Evolutionary conservation across 1,140 invertebrate genomes (phyloP), one percentile per base, ranked within the genome.

Genomic region (Pseudomyrmex concolor): DNA sequence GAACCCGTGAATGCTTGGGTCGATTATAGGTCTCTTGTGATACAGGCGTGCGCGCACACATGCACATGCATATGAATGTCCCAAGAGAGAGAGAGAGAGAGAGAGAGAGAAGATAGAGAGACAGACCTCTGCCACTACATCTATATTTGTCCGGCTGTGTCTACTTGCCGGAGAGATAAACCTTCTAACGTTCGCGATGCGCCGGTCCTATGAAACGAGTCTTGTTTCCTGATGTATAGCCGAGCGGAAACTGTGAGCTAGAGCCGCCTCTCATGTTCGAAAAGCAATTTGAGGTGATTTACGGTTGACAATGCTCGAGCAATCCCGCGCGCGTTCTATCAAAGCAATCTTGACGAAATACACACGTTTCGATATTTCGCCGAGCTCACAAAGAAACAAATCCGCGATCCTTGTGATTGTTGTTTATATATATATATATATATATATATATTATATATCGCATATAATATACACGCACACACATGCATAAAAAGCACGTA

Each of bases 1-100:
- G 76, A 80, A 60, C 76, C 54, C 15, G 66, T 59, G 76, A 80
- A 82, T 82, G 57, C 78, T 74, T 70, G 62, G 71, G 78, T 54
- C 70, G 78, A 63, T 82, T 72, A 63, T 82, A 48, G 78, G 22
- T 74, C 78, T 74, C 54, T 80, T 67, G 73, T 43, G 72, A 78
- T 72, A 34, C 34, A 34, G 34, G 34, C 34, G 34, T 34, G 63
- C 72, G 76, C 51, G 45, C 51, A 60, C 43, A 15, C 62, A 4
- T 73, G 13, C 70, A 17, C 43, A 71, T 82, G 59, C 70, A 82
- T 72, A 74, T 63, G 71, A 72, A 82, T 77, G 34, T 54, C 57
- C 62, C 59, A 57, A 67, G 74, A 72, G 50, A 51, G 51, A 54
- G 70, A 76, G 15, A 34, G 34, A 34, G 34, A 34, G 34, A 34